A percentile compares a stretch with the other conserved stretches of the same genome.
Conservation (phyloP, 2,797 vertebrate genomes). For the Astyanax mexicanus region DNA sequence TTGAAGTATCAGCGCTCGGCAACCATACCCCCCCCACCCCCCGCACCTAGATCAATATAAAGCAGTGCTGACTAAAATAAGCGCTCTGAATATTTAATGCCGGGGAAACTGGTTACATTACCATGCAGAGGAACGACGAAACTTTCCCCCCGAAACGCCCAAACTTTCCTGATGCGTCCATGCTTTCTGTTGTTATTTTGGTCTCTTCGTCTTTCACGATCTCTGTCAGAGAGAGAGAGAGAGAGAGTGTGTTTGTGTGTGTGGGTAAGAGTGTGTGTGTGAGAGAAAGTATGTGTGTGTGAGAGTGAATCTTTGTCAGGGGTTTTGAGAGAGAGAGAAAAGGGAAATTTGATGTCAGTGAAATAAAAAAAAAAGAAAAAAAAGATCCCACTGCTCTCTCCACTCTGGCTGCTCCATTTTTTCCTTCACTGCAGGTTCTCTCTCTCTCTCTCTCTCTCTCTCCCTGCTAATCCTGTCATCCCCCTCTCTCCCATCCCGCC, state of each 20-base stretch:
- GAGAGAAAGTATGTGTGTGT: neutral
- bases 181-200: constrained; percentile 10
- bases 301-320: constrained; percentile 26
- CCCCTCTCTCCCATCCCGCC: constrained; percentile 3
- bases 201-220: neutral
- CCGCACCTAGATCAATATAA: constrained; percentile 52
- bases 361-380: constrained; percentile 35
- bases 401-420: constrained; percentile 27
- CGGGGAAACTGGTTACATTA: constrained; percentile 42
- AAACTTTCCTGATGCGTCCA: constrained; percentile 15
- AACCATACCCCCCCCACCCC: too few relatives aligned
- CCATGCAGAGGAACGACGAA: constrained; percentile 34
- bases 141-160: constrained; percentile 23
- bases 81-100: constrained; percentile 43
- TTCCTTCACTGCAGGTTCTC: constrained; percentile 28
- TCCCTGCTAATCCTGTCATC: constrained; percentile 39
- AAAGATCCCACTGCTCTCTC: constrained; percentile 21
- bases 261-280: constrained; percentile 6
- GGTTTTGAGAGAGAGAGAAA: constrained; percentile 24
- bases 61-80: constrained; percentile 48
- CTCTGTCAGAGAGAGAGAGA: constrained; percentile 1
- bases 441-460: constrained; percentile 15
- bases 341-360: constrained; percentile 30
- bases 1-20: constrained; percentile 14
- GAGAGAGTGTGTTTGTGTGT: neutral